phyloP scores from a whole-genome alignment of 2,888 invertebrate species.

The Phengaris arion region DNA sequence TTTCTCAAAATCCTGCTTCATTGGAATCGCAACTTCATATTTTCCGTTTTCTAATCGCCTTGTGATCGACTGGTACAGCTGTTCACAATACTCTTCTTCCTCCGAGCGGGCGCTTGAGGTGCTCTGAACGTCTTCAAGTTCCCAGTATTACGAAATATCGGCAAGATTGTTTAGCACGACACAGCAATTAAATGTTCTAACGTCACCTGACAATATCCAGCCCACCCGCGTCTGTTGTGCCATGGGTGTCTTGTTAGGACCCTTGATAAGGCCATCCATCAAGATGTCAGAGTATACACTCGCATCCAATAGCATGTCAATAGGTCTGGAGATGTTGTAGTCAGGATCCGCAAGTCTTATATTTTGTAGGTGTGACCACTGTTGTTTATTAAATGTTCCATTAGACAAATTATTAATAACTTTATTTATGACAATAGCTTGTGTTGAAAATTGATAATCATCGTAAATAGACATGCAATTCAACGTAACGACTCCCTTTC shows the following conservation, averaged over 20 bases:
- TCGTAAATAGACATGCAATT: no score
- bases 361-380: not conserved
- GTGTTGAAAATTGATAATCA: no score
- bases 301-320: not conserved
- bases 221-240: not conserved
- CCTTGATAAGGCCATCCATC: slow-evolving; percentile 17
- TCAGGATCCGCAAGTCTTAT: not conserved
- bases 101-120: slow-evolving; percentile 3
- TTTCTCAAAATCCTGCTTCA: no score
- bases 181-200: no score
- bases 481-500: no score
- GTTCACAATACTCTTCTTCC: slow-evolving; percentile 4
- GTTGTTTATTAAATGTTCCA: no score
- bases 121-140: slow-evolving; percentile 21
- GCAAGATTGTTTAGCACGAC: not conserved
- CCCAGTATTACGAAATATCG: slow-evolving; percentile 24
- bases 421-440: no score
- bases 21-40: no score
- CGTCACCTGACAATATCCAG: slow-evolving; percentile 22
- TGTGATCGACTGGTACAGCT: no score
- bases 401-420: no score
- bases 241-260: not conserved
- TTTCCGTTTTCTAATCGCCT: no score
- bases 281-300: not conserved
- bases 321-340: not conserved